Conservation (phyloP, 2,797 vertebrate species). For the Arvicola amphibius region DNA sequence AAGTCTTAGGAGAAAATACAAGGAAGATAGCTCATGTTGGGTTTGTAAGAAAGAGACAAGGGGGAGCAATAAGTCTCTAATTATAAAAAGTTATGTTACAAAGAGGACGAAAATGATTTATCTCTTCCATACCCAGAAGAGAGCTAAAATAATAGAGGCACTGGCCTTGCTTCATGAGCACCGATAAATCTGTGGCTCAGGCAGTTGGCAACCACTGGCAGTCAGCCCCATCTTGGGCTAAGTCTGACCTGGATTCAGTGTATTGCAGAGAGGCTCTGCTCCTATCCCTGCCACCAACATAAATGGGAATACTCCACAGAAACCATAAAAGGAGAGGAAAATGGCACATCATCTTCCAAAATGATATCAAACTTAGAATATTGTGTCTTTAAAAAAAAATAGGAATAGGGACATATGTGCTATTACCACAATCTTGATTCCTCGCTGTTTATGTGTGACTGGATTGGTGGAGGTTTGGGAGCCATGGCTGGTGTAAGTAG, state of each 20-base stretch:
- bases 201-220: neutral
- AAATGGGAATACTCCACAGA: neutral
- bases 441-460: neutral
- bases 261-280: neutral
- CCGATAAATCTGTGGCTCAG: neutral
- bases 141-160: conserved; percentile 37
- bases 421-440: fast-evolving
- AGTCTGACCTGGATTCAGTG: neutral
- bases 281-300: neutral
- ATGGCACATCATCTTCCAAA: neutral
- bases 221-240: neutral
- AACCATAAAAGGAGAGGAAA: neutral
- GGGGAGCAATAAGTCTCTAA: conserved; percentile 9
- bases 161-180: neutral
- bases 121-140: neutral
- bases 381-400: neutral
- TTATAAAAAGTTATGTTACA: conserved; percentile 51
- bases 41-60: conserved; percentile 37
- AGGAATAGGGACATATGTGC: too few species aligned
- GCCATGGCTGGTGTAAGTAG: neutral
- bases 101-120: conserved; percentile 9
- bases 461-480: neutral
- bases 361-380: conserved; percentile 39
- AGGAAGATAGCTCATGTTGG: neutral
- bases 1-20: conserved; percentile 30